phyloP scores from a whole-genome alignment of 2,113 vertebrate genomes.

The Scomber japonicus region DNA sequence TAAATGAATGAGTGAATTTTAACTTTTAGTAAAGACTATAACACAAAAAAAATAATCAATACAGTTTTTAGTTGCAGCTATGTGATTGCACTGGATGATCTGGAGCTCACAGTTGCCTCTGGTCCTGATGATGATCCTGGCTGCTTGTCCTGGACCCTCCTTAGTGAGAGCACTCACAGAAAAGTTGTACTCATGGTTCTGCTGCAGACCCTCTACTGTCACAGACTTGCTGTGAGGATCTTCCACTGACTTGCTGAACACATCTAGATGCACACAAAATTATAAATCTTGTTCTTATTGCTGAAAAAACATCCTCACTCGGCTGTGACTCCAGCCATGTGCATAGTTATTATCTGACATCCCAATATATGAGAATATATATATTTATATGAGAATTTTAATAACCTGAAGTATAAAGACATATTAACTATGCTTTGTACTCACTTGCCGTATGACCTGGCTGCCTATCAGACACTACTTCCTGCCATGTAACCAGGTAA shows the following conservation, averaged over 20 bases:
- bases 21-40: not conserved
- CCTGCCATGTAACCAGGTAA: conserved; percentile 63
- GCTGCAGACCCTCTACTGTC: conserved; percentile 55
- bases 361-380: too few relatives aligned
- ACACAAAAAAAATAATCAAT: fast-evolving
- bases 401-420: too few relatives aligned
- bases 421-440: conserved; percentile 17
- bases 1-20: not conserved
- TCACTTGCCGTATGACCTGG: conserved; percentile 8
- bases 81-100: not conserved
- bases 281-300: not conserved
- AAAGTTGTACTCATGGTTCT: conserved; percentile 54
- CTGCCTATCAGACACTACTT: not conserved
- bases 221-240: conserved; percentile 65
- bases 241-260: conserved; percentile 28
- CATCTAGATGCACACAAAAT: conserved; percentile 39
- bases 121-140: conserved; percentile 57
- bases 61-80: not conserved
- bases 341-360: not conserved
- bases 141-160: conserved; percentile 56
- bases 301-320: not conserved
- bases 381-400: too few relatives aligned
- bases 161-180: conserved; percentile 64
- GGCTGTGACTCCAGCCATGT: not conserved
- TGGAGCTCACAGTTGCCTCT: conserved; percentile 59